Evolutionary conservation across 2,888 invertebrate genomes (phyloP), one percentile per base, ranked within the genome.

Genomic region (Sphaerophoria taeniata): DNA sequence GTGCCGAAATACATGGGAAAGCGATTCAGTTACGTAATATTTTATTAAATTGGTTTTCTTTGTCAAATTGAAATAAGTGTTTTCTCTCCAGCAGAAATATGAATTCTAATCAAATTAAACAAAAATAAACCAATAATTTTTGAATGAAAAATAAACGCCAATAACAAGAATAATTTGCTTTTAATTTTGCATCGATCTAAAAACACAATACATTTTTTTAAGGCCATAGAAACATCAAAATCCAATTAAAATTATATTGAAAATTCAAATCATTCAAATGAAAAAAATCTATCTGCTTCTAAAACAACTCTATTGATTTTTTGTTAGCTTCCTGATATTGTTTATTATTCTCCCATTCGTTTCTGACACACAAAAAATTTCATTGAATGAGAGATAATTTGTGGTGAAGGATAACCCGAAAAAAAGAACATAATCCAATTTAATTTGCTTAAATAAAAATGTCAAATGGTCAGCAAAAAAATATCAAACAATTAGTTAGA

Each of bases 291-390:
- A 12, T 16, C 31, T 11, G 61, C 24, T 24, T 60, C 45, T 43
- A n/a, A 34, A 51, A 6, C 16, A 60, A 51, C 36, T 60, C 33
- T 36, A 67, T 58, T n/a, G 39, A 67, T 55, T 79, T 61, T 79
- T 69, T 47, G 24, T 24, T 24, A 24, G 24, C 24, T 67, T 60
- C 60, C 16, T 34, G 51, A 73, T 53, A 47, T 73, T 69, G 53
- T 73, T 79, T 69, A 79, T 79, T 67, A 69, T 73, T 73, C 73
- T 7, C 53, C n/a, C 31, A 79, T 61, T 69, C 24, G 69, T 55
- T 69, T 73, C n/a, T 39, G 6, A 24, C 24, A 24, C 24, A 24
- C 73, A 60, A 73, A 73, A 60, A 24, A 47, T 53, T 6, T 9
- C 67, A 31, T 45, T 45, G 31, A 31, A 31, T 6, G 6, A 7